Evolutionary conservation across 1,140 invertebrate species (phyloP), one percentile per base, ranked within the genome.

Genomic region (Hirudo medicinalis): DNA sequence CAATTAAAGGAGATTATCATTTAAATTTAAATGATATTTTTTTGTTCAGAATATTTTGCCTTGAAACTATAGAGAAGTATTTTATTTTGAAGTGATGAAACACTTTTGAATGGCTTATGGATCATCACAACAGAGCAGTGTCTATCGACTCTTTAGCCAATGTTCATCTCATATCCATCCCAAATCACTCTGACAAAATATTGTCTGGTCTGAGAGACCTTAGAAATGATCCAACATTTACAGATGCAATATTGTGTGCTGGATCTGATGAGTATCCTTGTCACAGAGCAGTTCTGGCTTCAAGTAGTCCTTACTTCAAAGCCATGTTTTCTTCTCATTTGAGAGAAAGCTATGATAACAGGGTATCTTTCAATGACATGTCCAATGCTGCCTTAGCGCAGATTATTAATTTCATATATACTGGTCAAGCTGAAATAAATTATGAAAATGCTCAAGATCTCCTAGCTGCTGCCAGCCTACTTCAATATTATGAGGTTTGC

Each of bases 321-420:
- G 82, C 81, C 36, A 84, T 84, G 83, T 85, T 84, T 72, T 80
- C 80, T n/a, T 78, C 79, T 74, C 78, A 82, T 68, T 76, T 84
- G 57, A 72, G 77, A 70, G 83, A 84, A 74, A 82, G 79, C 72
- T 72, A 75, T 8, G 79, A 80, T 25, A 75, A 78, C 27, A 74
- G 79, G 54, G 78, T 82, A 11, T 66, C 71, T 13, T 75, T 80
- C 40, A 74, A 76, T 76, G 82, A 82, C 57, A 78, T 84, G 63
- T 82, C 82, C 53, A 78, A 81, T 17, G 79, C 79, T 76, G 80
- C 79, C 29, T 77, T 85, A 75, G 78, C 79, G 71, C 70, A 79
- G 54, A 76, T 85, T 13, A 78, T 85, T 36, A 80, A 84, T 55
- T 82, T 80, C 74, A 78, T 80, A 2, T 82, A 84, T 69, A 81